A percentile compares a stretch with the other conserved stretches of the same genome.
phyloP scores from a whole-genome alignment of 1,140 invertebrate species.

The Nephila pilipes region DNA sequence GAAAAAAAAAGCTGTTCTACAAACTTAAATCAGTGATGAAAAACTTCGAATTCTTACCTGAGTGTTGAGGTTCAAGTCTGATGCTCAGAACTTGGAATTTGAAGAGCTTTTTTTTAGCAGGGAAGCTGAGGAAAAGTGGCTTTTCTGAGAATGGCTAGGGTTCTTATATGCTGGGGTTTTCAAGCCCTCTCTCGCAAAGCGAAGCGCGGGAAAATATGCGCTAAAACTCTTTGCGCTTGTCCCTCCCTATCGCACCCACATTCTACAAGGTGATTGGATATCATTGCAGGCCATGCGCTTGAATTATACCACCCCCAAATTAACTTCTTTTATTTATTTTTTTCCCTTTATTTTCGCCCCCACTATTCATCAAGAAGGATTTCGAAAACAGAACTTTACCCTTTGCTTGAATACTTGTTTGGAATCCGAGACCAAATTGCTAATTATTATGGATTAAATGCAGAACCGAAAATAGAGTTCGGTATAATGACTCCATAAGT shows the following conservation, averaged over 20 bases:
- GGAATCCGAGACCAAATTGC: not conserved
- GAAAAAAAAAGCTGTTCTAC: too few relatives aligned
- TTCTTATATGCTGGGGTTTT: not conserved
- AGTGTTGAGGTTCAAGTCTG: not conserved
- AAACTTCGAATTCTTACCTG: not conserved
- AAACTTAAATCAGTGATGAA: too few relatives aligned
- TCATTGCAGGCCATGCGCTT: not conserved
- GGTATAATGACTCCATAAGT: too few relatives aligned
- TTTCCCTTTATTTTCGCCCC: too few relatives aligned
- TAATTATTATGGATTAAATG: not conserved
- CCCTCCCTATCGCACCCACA: not conserved
- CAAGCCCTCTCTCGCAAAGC: not conserved
- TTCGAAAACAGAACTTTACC: not conserved
- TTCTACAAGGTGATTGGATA: not conserved
- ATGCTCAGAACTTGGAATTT: not conserved
- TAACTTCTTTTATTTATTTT: not conserved
- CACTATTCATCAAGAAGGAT: not conserved
- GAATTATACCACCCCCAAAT: not conserved
- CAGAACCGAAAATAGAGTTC: too few relatives aligned
- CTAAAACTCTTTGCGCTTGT: slow-evolving; percentile 6
- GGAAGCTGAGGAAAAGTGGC: not conserved
- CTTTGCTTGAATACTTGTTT: not conserved
- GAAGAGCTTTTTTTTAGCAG: not conserved
- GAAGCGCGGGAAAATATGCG: not conserved
- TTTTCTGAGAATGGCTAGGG: not conserved